Evolutionary conservation across 1,140 invertebrate species (phyloP).

Genomic region (Rhagoletis pomonella): DNA sequence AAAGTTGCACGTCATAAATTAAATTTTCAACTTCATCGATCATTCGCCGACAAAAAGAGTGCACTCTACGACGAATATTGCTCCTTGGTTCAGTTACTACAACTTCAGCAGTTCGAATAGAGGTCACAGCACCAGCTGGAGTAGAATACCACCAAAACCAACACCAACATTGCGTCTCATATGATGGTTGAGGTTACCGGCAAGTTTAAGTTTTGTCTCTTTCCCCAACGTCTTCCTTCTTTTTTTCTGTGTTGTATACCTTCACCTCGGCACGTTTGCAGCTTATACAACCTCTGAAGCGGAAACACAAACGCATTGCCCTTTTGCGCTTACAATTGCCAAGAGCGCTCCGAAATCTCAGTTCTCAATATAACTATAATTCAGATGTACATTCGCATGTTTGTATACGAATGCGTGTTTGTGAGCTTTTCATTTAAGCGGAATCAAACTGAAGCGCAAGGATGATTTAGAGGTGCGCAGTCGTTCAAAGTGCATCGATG

Average conservation of each 20-base stretch:
- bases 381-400: not conserved
- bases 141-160: not conserved
- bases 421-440: not conserved
- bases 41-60: conserved; percentile 61
- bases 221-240: not conserved
- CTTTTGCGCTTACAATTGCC: not conserved
- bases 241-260: not conserved
- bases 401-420: not conserved
- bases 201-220: not conserved
- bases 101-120: not conserved
- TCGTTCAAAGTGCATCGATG: conserved; percentile 72
- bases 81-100: not conserved
- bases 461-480: conserved; percentile 70
- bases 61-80: not conserved
- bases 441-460: conserved; percentile 44
- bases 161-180: not conserved
- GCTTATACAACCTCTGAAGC: not conserved
- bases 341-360: not conserved
- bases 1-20: conserved; percentile 74
- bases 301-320: not conserved
- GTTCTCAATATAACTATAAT: not conserved
- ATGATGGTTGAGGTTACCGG: not conserved
- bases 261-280: not conserved
- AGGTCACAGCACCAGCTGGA: not conserved
- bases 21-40: conserved; percentile 71